Percentiles rank a stretch among this genome's conserved stretches.
Evolutionary conservation across 2,797 vertebrate genomes (phyloP).

Genomic region (Gambelia wislizenii): DNA sequence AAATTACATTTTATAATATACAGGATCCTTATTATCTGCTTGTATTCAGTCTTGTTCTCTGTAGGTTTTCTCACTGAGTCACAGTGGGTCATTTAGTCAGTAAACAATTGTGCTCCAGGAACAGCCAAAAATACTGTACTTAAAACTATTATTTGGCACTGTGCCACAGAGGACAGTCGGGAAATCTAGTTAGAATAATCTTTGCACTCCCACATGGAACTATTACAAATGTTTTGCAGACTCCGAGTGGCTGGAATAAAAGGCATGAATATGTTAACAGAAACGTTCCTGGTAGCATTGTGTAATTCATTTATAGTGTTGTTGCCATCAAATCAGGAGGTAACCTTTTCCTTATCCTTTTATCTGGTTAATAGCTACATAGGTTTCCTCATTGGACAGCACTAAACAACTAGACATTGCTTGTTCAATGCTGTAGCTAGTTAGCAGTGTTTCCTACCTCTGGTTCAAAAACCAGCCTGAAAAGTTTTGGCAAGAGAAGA

Average conservation of each 20-base stretch:
- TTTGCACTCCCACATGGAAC: not conserved
- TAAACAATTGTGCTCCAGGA: not conserved
- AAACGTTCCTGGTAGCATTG: not conserved
- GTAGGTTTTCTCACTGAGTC: not conserved
- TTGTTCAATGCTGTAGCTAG: not conserved
- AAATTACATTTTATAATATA: constrained; percentile 62
- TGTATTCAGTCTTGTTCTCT: not conserved
- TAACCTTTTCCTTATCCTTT: not conserved
- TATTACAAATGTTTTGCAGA: not conserved
- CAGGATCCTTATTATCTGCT: constrained; percentile 30
- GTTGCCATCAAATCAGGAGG: not conserved
- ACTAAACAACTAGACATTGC: not conserved
- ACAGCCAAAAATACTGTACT: not conserved
- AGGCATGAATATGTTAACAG: not conserved
- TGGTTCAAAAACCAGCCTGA: not conserved
- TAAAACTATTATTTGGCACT: not conserved
- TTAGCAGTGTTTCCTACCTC: not conserved
- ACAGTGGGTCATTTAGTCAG: not conserved
- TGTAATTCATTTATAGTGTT: not conserved
- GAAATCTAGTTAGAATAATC: not conserved
- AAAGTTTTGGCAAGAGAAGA: no score
- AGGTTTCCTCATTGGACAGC: not conserved
- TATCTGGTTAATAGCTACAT: not conserved
- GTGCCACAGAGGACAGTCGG: not conserved
- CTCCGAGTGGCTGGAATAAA: not conserved